Percentiles rank a stretch among this genome's conserved stretches.
phyloP scores from a whole-genome alignment of 2,797 vertebrate genomes.

The Helarctos malayanus region DNA sequence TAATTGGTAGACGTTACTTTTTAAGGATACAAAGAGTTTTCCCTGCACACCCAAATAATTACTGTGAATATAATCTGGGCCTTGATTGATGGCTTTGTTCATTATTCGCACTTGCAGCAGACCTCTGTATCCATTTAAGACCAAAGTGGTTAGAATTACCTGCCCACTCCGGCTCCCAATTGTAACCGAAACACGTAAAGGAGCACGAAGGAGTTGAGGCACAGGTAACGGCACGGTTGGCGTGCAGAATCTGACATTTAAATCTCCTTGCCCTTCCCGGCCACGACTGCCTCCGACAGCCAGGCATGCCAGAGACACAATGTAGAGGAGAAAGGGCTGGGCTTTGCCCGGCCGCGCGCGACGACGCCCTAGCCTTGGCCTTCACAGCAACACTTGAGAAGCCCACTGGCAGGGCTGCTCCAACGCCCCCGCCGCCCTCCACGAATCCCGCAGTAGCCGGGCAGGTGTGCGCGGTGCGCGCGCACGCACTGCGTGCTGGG shows the following conservation, averaged over 20 bases:
- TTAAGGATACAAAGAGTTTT: neutral
- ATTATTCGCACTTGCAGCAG: neutral
- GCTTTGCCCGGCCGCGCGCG: slow-evolving; percentile 31
- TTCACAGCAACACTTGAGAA: neutral
- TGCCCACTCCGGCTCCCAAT: neutral
- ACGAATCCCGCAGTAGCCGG: slow-evolving; percentile 17
- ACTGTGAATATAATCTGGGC: neutral
- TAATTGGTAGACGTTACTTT: slow-evolving; percentile 38
- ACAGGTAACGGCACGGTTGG: neutral
- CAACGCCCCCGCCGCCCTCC: neutral
- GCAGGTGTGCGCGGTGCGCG: slow-evolving; percentile 70
- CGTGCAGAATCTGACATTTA: neutral
- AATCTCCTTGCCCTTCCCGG: neutral
- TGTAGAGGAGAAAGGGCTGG: neutral
- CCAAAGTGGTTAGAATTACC: slow-evolving; percentile 18
- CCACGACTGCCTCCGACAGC: neutral
- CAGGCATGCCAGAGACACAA: neutral
- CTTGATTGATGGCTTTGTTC: neutral
- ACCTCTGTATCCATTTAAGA: slow-evolving; percentile 17
- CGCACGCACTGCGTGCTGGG: neutral
- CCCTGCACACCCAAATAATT: neutral
- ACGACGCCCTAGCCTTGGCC: slow-evolving; percentile 77
- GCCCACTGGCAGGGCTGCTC: neutral
- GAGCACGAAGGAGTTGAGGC: neutral
- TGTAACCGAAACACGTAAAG: neutral